Base-by-base conservation (phyloP, 2,113 vertebrate genomes). In the Willisornis vidua region DNA sequence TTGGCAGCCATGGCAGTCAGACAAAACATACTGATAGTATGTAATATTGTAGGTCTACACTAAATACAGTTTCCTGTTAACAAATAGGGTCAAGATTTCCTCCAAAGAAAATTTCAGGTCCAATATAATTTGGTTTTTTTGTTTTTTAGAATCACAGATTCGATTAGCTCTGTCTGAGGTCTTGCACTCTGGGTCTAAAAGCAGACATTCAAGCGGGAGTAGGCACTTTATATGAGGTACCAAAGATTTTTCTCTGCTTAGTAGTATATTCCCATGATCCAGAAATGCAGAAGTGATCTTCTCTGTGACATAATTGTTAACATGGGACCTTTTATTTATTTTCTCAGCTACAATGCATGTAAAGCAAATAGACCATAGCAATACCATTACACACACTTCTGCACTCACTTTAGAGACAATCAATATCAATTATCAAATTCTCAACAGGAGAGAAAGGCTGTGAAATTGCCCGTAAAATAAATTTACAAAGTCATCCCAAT, bases 381-480 rank as follows among this genome's bases (percentile, higher is more conserved):
- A 96, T 87, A 89, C 92, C 88, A 96, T 97, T 97, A 96, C 90
- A 97, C 94, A 97, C 85, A 58, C 43, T 96, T 85, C 76, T 96
- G 88, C 93, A 68, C 90, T 94, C 92, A 90, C 93, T 97, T 97
- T 92, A 84, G 92, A 94, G 76, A 96, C 65, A 92, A 96, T 96
- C 95, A 96, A 96, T 97, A 97, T 92, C 96, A 96, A 97, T 97
- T 97, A 96, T 92, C 92, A 93, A 96, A 96, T 93, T 87, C 90
- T 94, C 94, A 90, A 58, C 80, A 90, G 76, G 57, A 92, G 61
- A 95, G 75, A 90, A 95, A 87, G 75, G 54, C 83, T 96, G 92
- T 94, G 96, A 96, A 96, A 97, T 96, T 96, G 94, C 54, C 93
- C 76, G 90, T 96, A 94, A 96, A 96, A 92, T 91, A 94, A 95